Conservation (phyloP, 2,888 invertebrate genomes). For the Meiosimyza decipiens region DNA sequence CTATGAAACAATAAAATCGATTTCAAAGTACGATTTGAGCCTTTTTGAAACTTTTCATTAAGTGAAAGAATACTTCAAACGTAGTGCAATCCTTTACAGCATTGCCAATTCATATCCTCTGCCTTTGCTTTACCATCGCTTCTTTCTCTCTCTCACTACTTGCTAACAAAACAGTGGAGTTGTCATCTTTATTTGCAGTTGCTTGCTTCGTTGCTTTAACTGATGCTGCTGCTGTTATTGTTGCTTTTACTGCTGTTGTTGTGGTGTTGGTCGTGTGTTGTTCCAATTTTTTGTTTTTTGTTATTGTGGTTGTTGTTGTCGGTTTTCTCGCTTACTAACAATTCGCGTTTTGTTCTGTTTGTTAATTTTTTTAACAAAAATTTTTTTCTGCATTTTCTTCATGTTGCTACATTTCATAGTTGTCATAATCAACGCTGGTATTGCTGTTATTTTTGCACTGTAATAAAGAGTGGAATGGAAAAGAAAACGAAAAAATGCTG, state of each 20-base stretch:
- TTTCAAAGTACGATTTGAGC: too few species aligned
- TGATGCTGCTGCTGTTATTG: conserved; percentile 1
- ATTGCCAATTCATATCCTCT: background rate
- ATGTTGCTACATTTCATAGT: too few species aligned
- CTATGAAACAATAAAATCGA: too few species aligned
- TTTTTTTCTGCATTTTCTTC: too few species aligned
- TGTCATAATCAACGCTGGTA: too few species aligned
- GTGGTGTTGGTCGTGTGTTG: background rate
- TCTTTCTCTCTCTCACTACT: background rate
- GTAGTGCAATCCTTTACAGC: too few species aligned
- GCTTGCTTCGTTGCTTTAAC: background rate
- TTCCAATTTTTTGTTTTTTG: background rate
- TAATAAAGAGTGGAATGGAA: too few species aligned
- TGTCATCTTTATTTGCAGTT: conserved; percentile 15
- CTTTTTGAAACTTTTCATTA: too few species aligned
- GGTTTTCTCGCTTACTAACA: background rate
- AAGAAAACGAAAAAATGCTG: conserved; percentile 1
- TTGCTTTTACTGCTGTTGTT: background rate
- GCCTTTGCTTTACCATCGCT: background rate
- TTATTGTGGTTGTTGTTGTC: background rate
- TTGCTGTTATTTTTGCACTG: too few species aligned
- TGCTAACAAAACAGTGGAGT: background rate
- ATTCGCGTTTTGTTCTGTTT: background rate
- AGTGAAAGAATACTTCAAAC: too few species aligned
- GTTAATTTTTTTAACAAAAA: background rate